Evolutionary conservation across 2,888 invertebrate genomes (phyloP), one percentile per base, ranked within the genome.

Genomic region (Holacanthella duospinosa): DNA sequence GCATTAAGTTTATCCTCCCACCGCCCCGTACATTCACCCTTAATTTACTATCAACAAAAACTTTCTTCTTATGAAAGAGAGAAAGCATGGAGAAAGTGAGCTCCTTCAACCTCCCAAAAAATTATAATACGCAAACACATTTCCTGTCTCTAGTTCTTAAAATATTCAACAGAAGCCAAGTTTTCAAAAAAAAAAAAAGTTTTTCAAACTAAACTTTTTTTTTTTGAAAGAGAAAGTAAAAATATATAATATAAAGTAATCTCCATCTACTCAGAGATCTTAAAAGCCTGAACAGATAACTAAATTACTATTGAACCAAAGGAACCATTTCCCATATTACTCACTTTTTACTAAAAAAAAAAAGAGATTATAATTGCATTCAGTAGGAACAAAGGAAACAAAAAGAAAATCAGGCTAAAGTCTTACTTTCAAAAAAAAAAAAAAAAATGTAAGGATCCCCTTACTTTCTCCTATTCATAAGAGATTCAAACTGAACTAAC

Each of bases 11-110:
- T 48, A 4, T 4, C 16, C 48, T 21, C 59, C 25, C 28, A 26
- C 43, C 59, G 59, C 44, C 59, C 44, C 59, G 44, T 27, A 59
- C 59, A 59, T 44, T 44, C 29, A 24, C 43, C 48, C 25, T 36
- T 59, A 59, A 59, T 36, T 59, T 59, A 59, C 59, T 59, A 43
- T 59, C 59, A 59, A 44, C 59, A 59, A 59, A n/a, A 28, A 55
- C 48, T 48, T 48, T 48, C 48, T 48, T 48, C 36, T 6, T 36
- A 36, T 16, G 16, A 16, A 36, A 36, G 16, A 36, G 36, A 36
- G 36, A 36, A 16, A n/a, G n/a, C n/a, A n/a, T n/a, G n/a, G n/a
- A n/a, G n/a, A n/a, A n/a, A n/a, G n/a, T n/a, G n/a, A n/a, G n/a
- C n/a, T 36, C 36, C 36, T 36, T 6, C 36, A 36, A 16, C 36